phyloP scores from a whole-genome alignment of 2,888 invertebrate species.

The Lampropteryx suffumata region DNA sequence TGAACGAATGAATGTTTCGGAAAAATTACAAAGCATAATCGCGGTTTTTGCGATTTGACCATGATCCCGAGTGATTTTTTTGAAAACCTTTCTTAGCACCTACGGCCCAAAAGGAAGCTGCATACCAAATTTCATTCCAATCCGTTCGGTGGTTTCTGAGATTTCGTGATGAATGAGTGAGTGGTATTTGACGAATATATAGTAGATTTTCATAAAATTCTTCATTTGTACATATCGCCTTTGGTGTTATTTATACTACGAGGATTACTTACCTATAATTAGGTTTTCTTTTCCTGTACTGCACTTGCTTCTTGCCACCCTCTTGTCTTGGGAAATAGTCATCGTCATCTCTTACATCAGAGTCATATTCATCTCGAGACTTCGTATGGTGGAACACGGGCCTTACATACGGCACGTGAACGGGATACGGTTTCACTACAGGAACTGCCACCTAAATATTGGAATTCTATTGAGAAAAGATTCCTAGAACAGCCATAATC shows the following conservation, averaged over 20 bases:
- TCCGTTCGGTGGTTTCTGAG: too few species aligned
- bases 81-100: too few species aligned
- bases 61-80: too few species aligned
- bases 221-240: too few species aligned
- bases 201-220: too few species aligned
- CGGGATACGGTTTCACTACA: constrained; percentile 88
- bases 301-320: constrained; percentile 48
- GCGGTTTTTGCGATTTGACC: too few species aligned
- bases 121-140: too few species aligned
- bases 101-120: too few species aligned
- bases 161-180: too few species aligned
- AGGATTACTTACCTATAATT: constrained; percentile 58
- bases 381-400: constrained; percentile 79
- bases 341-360: constrained; percentile 51
- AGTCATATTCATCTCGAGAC: constrained; percentile 51
- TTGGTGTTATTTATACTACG: neutral
- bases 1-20: too few species aligned
- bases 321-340: constrained; percentile 64
- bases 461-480: constrained; percentile 1
- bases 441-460: constrained; percentile 84
- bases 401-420: constrained; percentile 85
- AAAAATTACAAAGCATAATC: too few species aligned
- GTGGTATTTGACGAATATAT: too few species aligned
- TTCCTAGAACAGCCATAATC: neutral
- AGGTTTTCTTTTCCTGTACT: constrained; percentile 56